Evolutionary conservation across 2,797 vertebrate species (phyloP), one percentile per base, ranked within the genome.

Genomic region (Rhinophrynus dorsalis): DNA sequence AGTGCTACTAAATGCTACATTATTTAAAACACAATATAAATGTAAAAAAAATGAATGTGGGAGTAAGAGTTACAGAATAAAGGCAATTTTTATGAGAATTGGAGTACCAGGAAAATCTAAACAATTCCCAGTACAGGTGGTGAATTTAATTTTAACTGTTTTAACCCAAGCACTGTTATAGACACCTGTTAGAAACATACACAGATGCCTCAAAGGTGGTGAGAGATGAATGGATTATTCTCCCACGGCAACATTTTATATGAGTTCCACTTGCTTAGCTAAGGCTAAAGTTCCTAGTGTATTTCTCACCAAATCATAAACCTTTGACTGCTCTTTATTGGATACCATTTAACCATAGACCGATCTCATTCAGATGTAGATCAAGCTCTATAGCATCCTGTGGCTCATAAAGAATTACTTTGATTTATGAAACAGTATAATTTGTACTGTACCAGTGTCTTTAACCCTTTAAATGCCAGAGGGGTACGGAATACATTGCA

Each of bases 261-360:
- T 64, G 62, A 67, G 62, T 73, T 73, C 62, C 62, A 73, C 70
- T 73, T 73, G 62, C 62, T 66, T 73, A 73, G 62, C 62, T 73
- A 66, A 73, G 55, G 62, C 62, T 73, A 73, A 66, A 66, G 70
- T 67, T 73, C 70, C 70, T 67, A 73, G 70, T 59, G 55, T 66
- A 66, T 73, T 73, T 73, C 62, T 73, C 62, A 73, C 70, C 70
- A 66, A 73, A 73, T 67, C 62, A 73, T 73, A 73, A 73, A 73
- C 70, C 70, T 73, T 67, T 73, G 62, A 73, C 70, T 73, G 70
- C 62, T 20, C 59, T 73, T 73, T 73, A 73, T 73, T 23, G 70
- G 61, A 60, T 51, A 42, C 62, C 54, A 59, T 66, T 65, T 69
- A 60, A 69, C 57, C 67, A 62, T 54, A 59, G 70, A 33, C 54